These are phyloP conservation scores for Enteromius fasciolatus DNA, from an alignment of 2,797 vertebrate species.

Conservation along the genomic window DNA sequence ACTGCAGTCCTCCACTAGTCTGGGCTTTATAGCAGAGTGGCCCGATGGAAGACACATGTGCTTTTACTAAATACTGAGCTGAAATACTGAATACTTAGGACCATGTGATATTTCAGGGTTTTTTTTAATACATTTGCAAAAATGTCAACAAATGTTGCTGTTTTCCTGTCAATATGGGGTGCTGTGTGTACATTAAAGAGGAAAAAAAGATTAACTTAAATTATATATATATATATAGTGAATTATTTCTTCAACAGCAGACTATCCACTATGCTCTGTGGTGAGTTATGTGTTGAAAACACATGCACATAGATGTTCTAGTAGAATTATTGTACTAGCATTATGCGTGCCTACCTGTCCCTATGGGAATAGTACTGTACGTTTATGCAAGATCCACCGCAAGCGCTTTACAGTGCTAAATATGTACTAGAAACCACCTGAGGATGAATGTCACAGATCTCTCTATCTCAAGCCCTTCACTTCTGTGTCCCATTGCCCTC, in stretches of 20 bases:
- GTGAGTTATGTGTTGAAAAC: not conserved
- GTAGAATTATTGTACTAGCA: not conserved
- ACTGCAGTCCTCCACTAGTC: too few species aligned
- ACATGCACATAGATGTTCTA: conserved; percentile 12
- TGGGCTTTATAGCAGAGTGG: too few species aligned
- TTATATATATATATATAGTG: not conserved
- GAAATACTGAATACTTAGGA: too few species aligned
- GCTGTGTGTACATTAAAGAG: too few species aligned
- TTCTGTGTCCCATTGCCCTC: conserved; percentile 30
- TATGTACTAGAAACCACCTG: conserved; percentile 24
- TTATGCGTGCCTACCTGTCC: not conserved
- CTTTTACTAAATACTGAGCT: too few species aligned
- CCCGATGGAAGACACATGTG: too few species aligned
- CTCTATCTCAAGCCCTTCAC: conserved; percentile 31
- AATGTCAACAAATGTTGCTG: too few species aligned
- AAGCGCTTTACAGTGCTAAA: conserved; percentile 13
- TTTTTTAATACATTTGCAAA: too few species aligned
- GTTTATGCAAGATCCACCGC: conserved; percentile 3
- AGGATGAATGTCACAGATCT: conserved; percentile 41
- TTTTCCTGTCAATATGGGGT: too few species aligned
- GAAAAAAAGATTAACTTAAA: too few species aligned
- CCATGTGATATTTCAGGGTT: too few species aligned
- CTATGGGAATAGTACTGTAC: conserved; percentile 2
- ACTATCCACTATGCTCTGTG: not conserved
- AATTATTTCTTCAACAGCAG: not conserved